Evolutionary conservation across 2,888 invertebrate species (phyloP).

Genomic region (Mantis religiosa): DNA sequence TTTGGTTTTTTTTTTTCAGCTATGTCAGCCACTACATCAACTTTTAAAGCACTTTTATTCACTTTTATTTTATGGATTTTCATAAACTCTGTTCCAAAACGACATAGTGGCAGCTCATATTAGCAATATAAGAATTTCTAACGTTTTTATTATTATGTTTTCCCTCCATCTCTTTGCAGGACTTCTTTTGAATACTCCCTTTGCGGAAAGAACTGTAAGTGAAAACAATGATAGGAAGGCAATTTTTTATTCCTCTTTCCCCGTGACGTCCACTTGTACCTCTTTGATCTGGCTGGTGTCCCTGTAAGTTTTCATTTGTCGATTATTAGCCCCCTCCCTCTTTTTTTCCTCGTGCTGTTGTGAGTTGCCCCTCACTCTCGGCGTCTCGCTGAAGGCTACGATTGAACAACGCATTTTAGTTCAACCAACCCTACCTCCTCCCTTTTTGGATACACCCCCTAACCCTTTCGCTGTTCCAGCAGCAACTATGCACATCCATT

Average conservation of each 20-base stretch:
- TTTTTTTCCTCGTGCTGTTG: not conserved
- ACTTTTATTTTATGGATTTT: not conserved
- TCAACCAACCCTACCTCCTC: not conserved
- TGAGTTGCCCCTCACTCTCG: not conserved
- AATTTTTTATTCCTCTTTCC: not conserved
- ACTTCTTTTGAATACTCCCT: not conserved
- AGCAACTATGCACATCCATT: not conserved
- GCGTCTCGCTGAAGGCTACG: constrained; percentile 10
- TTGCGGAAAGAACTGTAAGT: not conserved
- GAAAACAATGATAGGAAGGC: not conserved
- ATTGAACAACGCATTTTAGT: constrained; percentile 12
- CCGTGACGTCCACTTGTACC: not conserved
- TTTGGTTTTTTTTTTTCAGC: too few species aligned
- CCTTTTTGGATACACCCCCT: not conserved
- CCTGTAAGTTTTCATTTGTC: constrained; percentile 15
- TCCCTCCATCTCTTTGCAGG: not conserved
- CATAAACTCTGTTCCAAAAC: not conserved
- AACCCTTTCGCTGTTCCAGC: not conserved
- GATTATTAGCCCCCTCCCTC: constrained; percentile 1
- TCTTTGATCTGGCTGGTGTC: not conserved
- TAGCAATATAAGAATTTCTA: not conserved
- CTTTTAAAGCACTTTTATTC: not conserved
- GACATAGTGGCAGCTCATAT: not conserved
- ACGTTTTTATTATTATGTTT: not conserved
- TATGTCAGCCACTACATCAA: too few species aligned